Conservation (phyloP, 23 tunicate genomes). For the Ciona savignyi region DNA sequence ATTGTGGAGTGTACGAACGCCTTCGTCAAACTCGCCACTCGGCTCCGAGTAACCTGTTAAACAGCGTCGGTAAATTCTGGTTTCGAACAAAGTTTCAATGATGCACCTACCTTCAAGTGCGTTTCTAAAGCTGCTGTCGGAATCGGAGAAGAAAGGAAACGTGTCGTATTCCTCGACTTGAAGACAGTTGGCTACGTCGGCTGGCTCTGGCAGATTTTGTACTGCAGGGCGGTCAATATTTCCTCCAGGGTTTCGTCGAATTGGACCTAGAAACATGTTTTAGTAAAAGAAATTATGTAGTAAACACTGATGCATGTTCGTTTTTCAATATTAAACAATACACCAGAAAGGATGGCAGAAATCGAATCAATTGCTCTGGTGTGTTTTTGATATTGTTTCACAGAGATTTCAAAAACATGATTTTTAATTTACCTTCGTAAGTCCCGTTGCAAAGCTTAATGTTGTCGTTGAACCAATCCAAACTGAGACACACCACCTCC, state of each 20-base stretch:
- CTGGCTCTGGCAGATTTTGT: conserved; percentile 31
- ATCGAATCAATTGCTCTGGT: background rate
- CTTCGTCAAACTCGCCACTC: conserved; percentile 63
- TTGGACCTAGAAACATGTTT: conserved; percentile 14
- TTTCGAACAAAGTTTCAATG: background rate
- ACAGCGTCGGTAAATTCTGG: background rate
- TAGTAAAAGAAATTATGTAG: background rate
- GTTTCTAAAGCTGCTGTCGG: conserved; percentile 49
- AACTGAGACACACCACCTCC: conserved; percentile 63
- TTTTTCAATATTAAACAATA: too few species aligned
- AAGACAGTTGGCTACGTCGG: conserved; percentile 40
- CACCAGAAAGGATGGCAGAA: too few species aligned
- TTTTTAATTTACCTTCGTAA: conserved; percentile 33
- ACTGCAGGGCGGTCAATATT: conserved; percentile 49
- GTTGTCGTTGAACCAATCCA: conserved; percentile 84
- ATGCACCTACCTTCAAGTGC: conserved; percentile 34
- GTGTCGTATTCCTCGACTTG: conserved; percentile 32
- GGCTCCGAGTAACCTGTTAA: conserved; percentile 55
- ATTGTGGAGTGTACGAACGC: conserved; percentile 76
- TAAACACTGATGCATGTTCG: background rate
- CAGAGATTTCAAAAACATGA: too few species aligned
- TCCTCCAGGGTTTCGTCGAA: conserved; percentile 50
- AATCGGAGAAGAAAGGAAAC: conserved; percentile 40
- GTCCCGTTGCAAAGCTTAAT: conserved; percentile 87
- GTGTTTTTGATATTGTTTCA: background rate